Percentiles rank a stretch among this genome's conserved stretches.
phyloP scores from a whole-genome alignment of 2,888 invertebrate genomes.

The Sipha maydis region DNA sequence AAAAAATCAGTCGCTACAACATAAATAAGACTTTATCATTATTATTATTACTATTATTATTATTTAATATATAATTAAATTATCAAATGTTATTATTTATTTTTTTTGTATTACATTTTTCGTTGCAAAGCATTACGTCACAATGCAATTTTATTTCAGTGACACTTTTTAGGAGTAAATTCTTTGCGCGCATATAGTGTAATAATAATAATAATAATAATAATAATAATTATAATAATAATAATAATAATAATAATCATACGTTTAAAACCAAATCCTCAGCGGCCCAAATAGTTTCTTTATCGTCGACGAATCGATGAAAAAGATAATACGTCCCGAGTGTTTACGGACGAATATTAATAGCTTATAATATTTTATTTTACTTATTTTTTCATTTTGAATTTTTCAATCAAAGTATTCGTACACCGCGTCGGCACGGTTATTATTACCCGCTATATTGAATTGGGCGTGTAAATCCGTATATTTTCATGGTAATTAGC shows the following conservation, averaged over 20 bases:
- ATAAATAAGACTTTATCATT: too few relatives aligned
- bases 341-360: slow-evolving; percentile 14
- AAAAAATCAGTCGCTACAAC: too few relatives aligned
- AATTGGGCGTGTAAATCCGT: slow-evolving; percentile 11
- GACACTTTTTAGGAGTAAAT: background rate
- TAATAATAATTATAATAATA: slow-evolving; percentile 10
- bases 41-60: too few relatives aligned
- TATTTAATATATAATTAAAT: too few relatives aligned
- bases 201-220: background rate
- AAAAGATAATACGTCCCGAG: background rate
- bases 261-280: background rate
- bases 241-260: background rate
- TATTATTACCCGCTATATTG: background rate
- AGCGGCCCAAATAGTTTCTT: slow-evolving; percentile 26
- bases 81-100: too few relatives aligned
- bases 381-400: too few relatives aligned
- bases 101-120: background rate
- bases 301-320: slow-evolving; percentile 17
- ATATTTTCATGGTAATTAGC: slow-evolving; percentile 9
- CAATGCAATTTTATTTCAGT: background rate
- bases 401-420: background rate
- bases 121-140: background rate
- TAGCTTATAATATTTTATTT: slow-evolving; percentile 6
- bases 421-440: background rate
- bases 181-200: background rate